These are phyloP conservation scores for Agrochola macilenta DNA, from an alignment of 2,888 invertebrate genomes.

Conservation along the genomic window DNA sequence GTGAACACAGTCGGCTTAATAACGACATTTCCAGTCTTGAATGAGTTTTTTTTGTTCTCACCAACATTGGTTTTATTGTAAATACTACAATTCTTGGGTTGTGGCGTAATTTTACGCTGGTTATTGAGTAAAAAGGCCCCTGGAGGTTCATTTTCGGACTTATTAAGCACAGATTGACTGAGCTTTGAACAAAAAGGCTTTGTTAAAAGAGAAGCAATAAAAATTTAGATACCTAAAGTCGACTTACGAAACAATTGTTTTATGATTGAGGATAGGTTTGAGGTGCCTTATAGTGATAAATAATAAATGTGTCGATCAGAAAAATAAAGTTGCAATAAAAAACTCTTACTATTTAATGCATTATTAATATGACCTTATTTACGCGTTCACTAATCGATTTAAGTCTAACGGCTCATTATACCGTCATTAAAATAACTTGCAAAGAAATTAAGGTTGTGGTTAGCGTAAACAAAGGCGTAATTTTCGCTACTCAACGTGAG, in stretches of 20 bases:
- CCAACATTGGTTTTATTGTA: slow-evolving; percentile 62
- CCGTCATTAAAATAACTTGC: not conserved
- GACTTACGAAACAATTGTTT: not conserved
- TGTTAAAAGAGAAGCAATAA: slow-evolving; percentile 7
- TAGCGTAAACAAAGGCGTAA: not conserved
- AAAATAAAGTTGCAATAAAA: not conserved
- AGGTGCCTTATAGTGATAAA: not conserved
- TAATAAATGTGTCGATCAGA: not conserved
- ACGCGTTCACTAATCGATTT: slow-evolving; percentile 1
- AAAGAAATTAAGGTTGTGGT: not conserved
- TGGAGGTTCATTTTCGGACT: slow-evolving; percentile 43
- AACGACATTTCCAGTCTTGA: slow-evolving; percentile 64
- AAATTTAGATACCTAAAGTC: not conserved
- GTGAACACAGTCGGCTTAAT: slow-evolving; percentile 62
- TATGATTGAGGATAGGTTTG: not conserved
- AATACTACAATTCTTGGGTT: slow-evolving; percentile 56
- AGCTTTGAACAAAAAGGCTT: slow-evolving; percentile 33
- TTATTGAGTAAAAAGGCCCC: slow-evolving; percentile 46
- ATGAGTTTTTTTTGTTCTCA: slow-evolving; percentile 57
- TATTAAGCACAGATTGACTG: slow-evolving; percentile 49
- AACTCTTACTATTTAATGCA: not conserved
- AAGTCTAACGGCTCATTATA: not conserved
- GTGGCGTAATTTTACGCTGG: slow-evolving; percentile 46
- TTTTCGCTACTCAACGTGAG: not conserved
- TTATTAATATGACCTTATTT: slow-evolving; percentile 28